Evolutionary conservation across 2,797 vertebrate genomes (phyloP).

Genomic region (Squalus acanthias): DNA sequence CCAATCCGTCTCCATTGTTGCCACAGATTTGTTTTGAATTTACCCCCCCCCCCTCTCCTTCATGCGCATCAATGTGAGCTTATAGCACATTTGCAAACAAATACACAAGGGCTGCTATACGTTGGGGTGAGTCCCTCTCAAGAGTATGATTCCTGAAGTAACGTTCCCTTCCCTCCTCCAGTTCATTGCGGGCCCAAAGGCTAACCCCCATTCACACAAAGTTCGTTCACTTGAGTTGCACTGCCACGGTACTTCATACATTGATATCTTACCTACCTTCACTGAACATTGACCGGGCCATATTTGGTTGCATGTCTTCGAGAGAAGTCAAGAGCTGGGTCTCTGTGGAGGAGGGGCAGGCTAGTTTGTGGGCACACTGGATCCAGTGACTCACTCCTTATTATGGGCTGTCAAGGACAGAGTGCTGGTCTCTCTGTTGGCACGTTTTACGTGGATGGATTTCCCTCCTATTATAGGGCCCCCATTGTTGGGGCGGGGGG

Average conservation of each 20-base stretch:
- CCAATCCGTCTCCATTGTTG: no score
- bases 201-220: neutral
- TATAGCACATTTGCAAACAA: neutral
- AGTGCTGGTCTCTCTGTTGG: neutral
- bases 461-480: no score
- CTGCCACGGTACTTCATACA: neutral
- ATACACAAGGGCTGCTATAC: neutral
- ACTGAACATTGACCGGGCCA: neutral
- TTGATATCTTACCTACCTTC: neutral
- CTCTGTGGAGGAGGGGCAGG: neutral
- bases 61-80: neutral
- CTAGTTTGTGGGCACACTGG: neutral
- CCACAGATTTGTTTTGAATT: no score
- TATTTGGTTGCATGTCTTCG: neutral
- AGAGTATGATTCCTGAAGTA: neutral
- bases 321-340: neutral
- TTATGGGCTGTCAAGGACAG: neutral
- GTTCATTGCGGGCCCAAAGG: neutral
- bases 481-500: neutral
- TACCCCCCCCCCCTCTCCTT: neutral
- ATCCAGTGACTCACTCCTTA: neutral
- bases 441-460: neutral
- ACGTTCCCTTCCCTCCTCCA: neutral
- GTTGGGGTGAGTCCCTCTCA: neutral
- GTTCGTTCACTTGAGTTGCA: neutral